Evolutionary conservation across 2,113 vertebrate genomes (phyloP).

Genomic region (Scatophagus argus): DNA sequence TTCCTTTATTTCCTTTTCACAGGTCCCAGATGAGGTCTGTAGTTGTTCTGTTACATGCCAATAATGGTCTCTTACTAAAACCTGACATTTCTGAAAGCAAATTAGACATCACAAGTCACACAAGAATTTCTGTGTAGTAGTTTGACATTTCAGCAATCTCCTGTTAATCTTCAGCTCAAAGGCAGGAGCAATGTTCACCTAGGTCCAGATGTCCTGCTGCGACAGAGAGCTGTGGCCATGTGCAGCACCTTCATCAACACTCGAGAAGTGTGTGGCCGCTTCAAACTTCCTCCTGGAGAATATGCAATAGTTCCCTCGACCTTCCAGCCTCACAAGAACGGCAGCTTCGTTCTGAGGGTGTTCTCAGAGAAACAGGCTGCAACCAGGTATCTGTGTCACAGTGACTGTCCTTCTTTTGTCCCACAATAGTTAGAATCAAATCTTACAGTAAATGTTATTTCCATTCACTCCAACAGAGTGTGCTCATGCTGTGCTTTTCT

Average conservation of each 20-base stretch:
- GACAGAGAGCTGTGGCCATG: slow-evolving; percentile 70
- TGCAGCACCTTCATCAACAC: slow-evolving; percentile 85
- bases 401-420: not conserved
- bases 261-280: slow-evolving; percentile 85
- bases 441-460: not conserved
- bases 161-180: slow-evolving; percentile 68
- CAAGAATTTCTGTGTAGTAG: not conserved
- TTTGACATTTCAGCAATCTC: not conserved
- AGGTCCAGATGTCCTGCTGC: slow-evolving; percentile 83
- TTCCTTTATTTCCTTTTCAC: slow-evolving; percentile 28
- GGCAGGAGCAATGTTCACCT: slow-evolving; percentile 75
- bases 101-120: rapidly evolving
- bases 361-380: slow-evolving; percentile 88
- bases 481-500: slow-evolving; percentile 28
- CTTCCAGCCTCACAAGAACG: slow-evolving; percentile 87
- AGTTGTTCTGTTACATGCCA: not conserved
- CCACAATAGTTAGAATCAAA: not conserved
- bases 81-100: not conserved
- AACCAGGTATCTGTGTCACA: slow-evolving; percentile 65
- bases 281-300: slow-evolving; percentile 86
- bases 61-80: not conserved
- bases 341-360: slow-evolving; percentile 88
- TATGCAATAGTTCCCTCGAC: slow-evolving; percentile 90
- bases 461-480: not conserved
- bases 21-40: slow-evolving; percentile 80